Evolutionary conservation across 2,113 vertebrate genomes (phyloP), one percentile per base, ranked within the genome.

Genomic region (Pleuronectes platessa): DNA sequence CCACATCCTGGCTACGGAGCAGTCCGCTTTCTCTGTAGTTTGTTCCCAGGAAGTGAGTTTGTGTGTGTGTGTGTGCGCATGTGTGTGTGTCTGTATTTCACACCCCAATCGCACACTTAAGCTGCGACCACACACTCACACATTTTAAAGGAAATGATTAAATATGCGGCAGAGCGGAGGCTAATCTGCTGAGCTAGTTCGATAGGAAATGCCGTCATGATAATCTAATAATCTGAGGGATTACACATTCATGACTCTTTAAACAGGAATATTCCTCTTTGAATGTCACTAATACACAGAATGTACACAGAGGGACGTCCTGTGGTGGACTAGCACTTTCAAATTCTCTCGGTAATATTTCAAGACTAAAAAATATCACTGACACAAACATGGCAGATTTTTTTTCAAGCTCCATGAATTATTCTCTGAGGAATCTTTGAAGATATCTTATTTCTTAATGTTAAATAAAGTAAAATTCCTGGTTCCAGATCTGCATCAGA

Each of bases 1-100:
- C 83, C 71, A 61, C 75, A 82, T 87, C 79, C 88, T 93, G 93
- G 89, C 88, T 78, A 37, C 78, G 78, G 88, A 91, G 91, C 90
- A 93, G 77, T 88, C 92, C 56, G 63, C 76, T 60, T 75, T 83
- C 74, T 80, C 69, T 80, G 62, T 74, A 64, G 82, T 82, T 86
- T 74, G 59, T 71, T 71, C 53, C n/a, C 21, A 55, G 68, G 81
- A 61, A 51, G 35, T 45, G 10, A 6, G 77, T 7, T 27, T 13
- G 56, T 61, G 26, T 53, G 51, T 60, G 68, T 55, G 42, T 60
- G 71, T 45, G 66, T 65, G n/a, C n/a, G n/a, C 13, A n/a, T 51
- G 66, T 65, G n/a, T 21, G 47, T 65, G n/a, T 21, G 35, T 68
- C 42, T 76, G 75, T 47, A 61, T 68, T 78, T 53, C 49, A 62